phyloP scores from a whole-genome alignment of 37 sponge, comb jelly and placozoan genomes.

The Crambe crambe region DNA sequence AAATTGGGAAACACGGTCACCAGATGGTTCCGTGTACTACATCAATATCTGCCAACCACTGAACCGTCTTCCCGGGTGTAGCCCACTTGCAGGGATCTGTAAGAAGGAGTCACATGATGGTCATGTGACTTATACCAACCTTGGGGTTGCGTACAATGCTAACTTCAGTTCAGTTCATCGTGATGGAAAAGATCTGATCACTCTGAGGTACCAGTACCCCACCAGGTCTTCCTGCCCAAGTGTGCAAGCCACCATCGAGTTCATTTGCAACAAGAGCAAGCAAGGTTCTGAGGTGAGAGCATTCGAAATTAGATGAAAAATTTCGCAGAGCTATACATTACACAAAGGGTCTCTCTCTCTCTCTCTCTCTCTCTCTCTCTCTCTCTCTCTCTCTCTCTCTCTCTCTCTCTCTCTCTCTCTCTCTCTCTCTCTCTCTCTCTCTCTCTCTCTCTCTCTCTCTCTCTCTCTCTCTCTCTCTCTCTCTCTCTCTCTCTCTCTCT shows the following conservation, averaged over 20 bases:
- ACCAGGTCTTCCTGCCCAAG: background rate
- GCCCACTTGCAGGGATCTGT: conserved; percentile 56
- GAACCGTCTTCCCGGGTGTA: conserved; percentile 41
- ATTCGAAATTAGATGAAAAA: background rate
- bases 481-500: background rate
- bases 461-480: background rate
- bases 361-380: background rate
- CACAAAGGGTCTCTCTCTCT: conserved; percentile 1
- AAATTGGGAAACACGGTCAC: conserved; percentile 51
- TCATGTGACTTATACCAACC: conserved; percentile 17
- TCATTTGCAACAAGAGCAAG: conserved; percentile 12
- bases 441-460: background rate
- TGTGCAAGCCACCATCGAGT: conserved; percentile 23
- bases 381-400: background rate
- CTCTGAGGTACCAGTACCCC: conserved; percentile 35
- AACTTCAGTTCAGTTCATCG: conserved; percentile 2
- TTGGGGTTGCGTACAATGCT: conserved; percentile 38
- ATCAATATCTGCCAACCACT: conserved; percentile 78
- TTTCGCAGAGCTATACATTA: background rate
- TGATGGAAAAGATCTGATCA: conserved; percentile 9
- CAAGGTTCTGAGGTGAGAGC: conserved; percentile 11
- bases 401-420: background rate
- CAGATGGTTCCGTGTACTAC: conserved; percentile 29
- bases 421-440: background rate
- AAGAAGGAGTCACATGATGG: background rate